Conservation (phyloP, 2,888 invertebrate species). For the Arge pagana region DNA sequence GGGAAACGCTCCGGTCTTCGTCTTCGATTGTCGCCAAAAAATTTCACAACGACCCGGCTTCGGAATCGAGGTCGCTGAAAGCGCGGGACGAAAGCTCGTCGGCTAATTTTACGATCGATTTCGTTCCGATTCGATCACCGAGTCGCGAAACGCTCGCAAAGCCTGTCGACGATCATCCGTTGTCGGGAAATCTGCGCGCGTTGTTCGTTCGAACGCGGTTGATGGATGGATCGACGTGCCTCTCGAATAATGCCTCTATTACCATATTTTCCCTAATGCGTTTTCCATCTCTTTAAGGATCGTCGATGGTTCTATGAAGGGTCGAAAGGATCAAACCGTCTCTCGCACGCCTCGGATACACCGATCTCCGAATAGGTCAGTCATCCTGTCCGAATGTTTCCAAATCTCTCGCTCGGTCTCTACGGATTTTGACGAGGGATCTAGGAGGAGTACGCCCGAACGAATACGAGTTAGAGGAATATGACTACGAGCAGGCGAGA, state of each 20-base stretch:
- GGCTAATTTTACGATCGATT: conserved; percentile 18
- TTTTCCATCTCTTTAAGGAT: conserved; percentile 24
- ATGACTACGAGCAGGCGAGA: neutral
- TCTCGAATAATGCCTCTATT: conserved; percentile 15
- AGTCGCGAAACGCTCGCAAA: neutral
- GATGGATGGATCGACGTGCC: conserved; percentile 1
- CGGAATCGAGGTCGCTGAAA: too few relatives aligned
- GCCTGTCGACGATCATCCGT: neutral
- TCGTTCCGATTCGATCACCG: neutral
- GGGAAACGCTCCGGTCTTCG: too few relatives aligned
- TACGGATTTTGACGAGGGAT: conserved; percentile 45
- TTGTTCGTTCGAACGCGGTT: neutral
- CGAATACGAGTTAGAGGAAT: conserved; percentile 1
- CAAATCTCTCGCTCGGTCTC: conserved; percentile 30
- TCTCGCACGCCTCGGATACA: too few relatives aligned
- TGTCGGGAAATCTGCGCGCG: neutral
- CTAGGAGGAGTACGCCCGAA: neutral
- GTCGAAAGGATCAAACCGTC: too few relatives aligned
- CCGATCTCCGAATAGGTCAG: too few relatives aligned
- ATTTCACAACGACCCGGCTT: too few relatives aligned
- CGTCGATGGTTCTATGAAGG: too few relatives aligned
- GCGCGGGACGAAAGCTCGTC: too few relatives aligned
- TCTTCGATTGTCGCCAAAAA: too few relatives aligned
- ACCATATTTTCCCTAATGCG: conserved; percentile 35
- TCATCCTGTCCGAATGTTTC: conserved; percentile 26